A percentile compares a stretch with the other conserved stretches of the same genome.
Conservation (phyloP, 2,113 vertebrate species). For the Otocyon megalotis region DNA sequence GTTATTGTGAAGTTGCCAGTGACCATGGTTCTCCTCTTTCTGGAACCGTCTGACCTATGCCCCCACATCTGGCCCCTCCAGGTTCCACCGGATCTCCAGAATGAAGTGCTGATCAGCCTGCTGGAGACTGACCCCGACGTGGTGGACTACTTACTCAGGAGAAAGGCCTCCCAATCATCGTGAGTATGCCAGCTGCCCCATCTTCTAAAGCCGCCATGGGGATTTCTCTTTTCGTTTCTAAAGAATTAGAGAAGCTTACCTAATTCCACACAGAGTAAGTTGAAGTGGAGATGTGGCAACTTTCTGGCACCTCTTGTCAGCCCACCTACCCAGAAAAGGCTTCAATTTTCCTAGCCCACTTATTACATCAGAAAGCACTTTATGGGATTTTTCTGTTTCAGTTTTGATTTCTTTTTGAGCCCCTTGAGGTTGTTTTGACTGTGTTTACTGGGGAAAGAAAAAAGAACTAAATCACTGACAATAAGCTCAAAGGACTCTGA, state of each 20-base stretch:
- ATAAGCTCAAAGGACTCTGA: neutral
- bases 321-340: constrained; percentile 22
- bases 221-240: constrained; percentile 74
- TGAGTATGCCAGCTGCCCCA: constrained; percentile 87
- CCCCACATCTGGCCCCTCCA: constrained; percentile 74
- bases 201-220: neutral
- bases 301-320: neutral
- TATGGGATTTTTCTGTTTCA: neutral
- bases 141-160: constrained; percentile 96
- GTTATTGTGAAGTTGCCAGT: constrained; percentile 2
- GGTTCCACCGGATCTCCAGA: constrained; percentile 97
- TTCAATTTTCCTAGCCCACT: neutral
- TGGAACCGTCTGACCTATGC: neutral
- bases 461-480: neutral
- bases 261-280: constrained; percentile 65
- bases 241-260: constrained; percentile 76
- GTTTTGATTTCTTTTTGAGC: neutral
- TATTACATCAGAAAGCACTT: constrained; percentile 33
- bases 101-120: constrained; percentile 96
- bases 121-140: constrained; percentile 97
- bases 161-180: constrained; percentile 94
- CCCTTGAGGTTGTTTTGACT: neutral
- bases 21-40: neutral
- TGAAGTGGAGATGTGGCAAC: constrained; percentile 29
- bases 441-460: neutral